Percentiles rank a stretch among this genome's conserved stretches.
Evolutionary conservation across 2,888 invertebrate genomes (phyloP).

Genomic region (Hypomecis atomaria): DNA sequence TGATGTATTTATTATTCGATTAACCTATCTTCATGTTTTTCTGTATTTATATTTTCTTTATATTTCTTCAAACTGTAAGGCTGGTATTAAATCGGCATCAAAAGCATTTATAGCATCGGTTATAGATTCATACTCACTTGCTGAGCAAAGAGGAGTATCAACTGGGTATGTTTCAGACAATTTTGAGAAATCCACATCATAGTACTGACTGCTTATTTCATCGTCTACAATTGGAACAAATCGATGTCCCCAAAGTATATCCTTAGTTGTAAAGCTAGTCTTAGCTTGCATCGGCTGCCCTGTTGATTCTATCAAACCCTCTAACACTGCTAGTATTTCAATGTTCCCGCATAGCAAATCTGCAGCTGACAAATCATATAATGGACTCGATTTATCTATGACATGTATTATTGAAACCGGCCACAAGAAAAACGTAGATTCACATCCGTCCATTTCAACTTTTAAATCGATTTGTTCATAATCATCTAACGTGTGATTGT

Average conservation of each 20-base stretch:
- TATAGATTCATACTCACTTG: constrained; percentile 83
- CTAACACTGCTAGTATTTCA: constrained; percentile 94
- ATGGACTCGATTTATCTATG: constrained; percentile 93
- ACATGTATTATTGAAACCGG: constrained; percentile 96
- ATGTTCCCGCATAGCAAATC: constrained; percentile 94
- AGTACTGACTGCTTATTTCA: constrained; percentile 88
- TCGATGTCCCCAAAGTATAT: constrained; percentile 94
- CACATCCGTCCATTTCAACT: constrained; percentile 92
- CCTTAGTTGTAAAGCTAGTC: constrained; percentile 91
- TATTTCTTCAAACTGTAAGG: neutral
- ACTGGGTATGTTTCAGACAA: constrained; percentile 93
- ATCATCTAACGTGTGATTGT: constrained; percentile 89
- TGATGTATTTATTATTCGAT: no score
- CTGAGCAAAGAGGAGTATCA: constrained; percentile 94
- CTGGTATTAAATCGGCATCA: constrained; percentile 3
- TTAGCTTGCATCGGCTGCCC: constrained; percentile 92
- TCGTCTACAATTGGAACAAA: constrained; percentile 92
- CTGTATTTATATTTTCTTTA: neutral
- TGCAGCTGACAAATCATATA: constrained; percentile 94
- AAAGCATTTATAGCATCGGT: constrained; percentile 28
- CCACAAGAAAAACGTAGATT: constrained; percentile 98
- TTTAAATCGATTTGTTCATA: constrained; percentile 93
- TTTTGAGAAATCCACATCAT: constrained; percentile 94
- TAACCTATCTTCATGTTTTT: neutral
- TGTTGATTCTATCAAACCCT: constrained; percentile 95